Evolutionary conservation across 2,113 vertebrate species (phyloP).

Genomic region (Puntigrus tetrazona): DNA sequence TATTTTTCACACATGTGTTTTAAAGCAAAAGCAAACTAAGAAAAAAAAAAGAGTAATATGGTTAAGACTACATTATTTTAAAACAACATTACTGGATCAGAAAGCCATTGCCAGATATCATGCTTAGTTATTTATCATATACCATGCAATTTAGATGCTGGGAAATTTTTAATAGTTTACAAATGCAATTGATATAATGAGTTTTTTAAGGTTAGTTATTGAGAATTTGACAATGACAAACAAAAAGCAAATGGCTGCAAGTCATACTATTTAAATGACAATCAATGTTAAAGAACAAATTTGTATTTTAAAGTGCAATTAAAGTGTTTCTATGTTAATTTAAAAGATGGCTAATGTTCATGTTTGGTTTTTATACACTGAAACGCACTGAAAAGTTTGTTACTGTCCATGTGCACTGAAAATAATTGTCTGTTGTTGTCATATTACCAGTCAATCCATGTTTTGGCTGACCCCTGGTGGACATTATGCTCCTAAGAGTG

Average conservation of each 20-base stretch:
- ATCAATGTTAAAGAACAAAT: constrained; percentile 2
- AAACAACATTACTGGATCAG: background rate
- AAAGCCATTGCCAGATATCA: constrained; percentile 24
- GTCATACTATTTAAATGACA: constrained; percentile 26
- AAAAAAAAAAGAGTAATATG: constrained; percentile 29
- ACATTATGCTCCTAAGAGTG: constrained; percentile 21
- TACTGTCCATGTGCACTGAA: constrained; percentile 28
- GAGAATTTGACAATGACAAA: background rate
- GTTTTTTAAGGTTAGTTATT: constrained; percentile 29
- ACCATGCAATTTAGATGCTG: no score
- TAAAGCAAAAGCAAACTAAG: constrained; percentile 23
- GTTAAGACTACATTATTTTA: constrained; percentile 28
- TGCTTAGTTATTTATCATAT: background rate
- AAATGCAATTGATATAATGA: background rate
- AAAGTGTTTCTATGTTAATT: constrained; percentile 46
- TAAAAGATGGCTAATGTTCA: constrained; percentile 31
- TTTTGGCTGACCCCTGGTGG: constrained; percentile 56
- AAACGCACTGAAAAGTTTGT: constrained; percentile 32
- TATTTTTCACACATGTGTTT: constrained; percentile 18
- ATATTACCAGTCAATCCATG: constrained; percentile 16
- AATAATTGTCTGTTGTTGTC: constrained; percentile 29
- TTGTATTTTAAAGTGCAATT: constrained; percentile 55
- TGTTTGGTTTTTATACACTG: constrained; percentile 26
- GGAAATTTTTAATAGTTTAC: background rate
- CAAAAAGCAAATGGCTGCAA: background rate